Conservation (phyloP, 1,140 invertebrate genomes). For the Drosophila takahashii region DNA sequence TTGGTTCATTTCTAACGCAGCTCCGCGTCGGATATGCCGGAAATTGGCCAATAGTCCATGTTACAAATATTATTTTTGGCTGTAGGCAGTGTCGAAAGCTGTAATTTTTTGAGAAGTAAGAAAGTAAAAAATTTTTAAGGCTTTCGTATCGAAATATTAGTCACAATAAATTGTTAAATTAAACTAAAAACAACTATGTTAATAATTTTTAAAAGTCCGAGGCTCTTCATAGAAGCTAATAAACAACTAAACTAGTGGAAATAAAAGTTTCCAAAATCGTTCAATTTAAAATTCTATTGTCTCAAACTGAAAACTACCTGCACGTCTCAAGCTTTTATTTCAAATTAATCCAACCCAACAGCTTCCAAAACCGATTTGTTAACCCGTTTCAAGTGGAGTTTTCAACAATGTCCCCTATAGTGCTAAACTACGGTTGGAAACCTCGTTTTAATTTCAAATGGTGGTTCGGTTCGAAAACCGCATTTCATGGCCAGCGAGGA, state of each 20-base stretch:
- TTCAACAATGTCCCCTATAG: constrained; percentile 26
- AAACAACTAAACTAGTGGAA: not conserved
- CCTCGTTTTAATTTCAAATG: constrained; percentile 45
- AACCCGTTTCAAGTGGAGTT: constrained; percentile 39
- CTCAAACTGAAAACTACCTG: not conserved
- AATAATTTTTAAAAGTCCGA: too few relatives aligned
- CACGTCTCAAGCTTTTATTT: not conserved
- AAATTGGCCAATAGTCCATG: not conserved
- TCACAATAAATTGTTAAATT: too few relatives aligned
- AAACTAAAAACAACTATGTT: too few relatives aligned
- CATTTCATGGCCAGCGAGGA: constrained; percentile 33
- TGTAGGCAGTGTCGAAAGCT: too few relatives aligned
- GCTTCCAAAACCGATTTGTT: constrained; percentile 18
- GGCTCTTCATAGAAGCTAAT: too few relatives aligned
- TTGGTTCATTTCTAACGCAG: constrained; percentile 18
- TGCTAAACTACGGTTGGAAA: constrained; percentile 29
- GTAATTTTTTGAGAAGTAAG: not conserved
- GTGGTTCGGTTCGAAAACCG: constrained; percentile 37
- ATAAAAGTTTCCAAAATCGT: not conserved
- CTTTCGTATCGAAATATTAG: too few relatives aligned
- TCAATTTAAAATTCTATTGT: not conserved
- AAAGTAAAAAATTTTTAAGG: too few relatives aligned
- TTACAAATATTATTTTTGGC: not conserved
- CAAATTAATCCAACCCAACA: not conserved
- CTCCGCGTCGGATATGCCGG: not conserved